Conservation (phyloP, 2,888 invertebrate species). For the Lepas anatifera region DNA sequence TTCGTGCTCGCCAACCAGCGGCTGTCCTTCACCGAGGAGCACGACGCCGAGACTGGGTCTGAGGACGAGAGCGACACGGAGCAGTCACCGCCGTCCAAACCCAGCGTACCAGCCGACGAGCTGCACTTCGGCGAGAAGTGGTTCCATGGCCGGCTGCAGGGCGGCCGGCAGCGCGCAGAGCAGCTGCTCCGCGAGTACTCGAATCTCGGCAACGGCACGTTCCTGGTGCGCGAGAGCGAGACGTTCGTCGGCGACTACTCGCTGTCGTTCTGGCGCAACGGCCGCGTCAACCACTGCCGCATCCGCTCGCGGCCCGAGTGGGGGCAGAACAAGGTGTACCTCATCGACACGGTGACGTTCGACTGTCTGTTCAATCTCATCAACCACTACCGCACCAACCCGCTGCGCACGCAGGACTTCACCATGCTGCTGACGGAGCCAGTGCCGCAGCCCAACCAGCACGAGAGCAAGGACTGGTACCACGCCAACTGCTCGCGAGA, state of each 20-base stretch:
- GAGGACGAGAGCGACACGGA: constrained; percentile 43
- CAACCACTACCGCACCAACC: constrained; percentile 73
- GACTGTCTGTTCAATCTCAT: constrained; percentile 86
- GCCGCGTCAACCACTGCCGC: constrained; percentile 36
- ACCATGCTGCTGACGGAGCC: constrained; percentile 75
- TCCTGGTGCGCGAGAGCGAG: constrained; percentile 83
- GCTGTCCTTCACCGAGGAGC: constrained; percentile 69
- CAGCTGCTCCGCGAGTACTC: constrained; percentile 50
- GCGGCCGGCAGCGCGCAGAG: constrained; percentile 60
- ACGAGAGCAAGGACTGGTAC: constrained; percentile 89
- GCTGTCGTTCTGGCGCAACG: constrained; percentile 68
- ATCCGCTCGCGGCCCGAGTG: constrained; percentile 57
- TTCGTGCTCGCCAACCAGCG: constrained; percentile 81
- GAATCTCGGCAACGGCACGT: constrained; percentile 78
- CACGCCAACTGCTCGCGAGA: constrained; percentile 64
- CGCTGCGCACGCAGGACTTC: constrained; percentile 79
- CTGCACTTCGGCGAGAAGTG: constrained; percentile 83
- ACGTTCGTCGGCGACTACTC: constrained; percentile 95
- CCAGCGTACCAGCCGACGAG: constrained; percentile 45
- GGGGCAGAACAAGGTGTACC: constrained; percentile 76
- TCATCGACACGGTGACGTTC: constrained; percentile 76
- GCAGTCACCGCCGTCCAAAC: not conserved
- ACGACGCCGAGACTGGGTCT: constrained; percentile 38
- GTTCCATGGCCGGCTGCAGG: constrained; percentile 79
- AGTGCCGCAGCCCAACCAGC: constrained; percentile 88